phyloP scores from a whole-genome alignment of 2,113 vertebrate species.

The Cervus canadensis region DNA sequence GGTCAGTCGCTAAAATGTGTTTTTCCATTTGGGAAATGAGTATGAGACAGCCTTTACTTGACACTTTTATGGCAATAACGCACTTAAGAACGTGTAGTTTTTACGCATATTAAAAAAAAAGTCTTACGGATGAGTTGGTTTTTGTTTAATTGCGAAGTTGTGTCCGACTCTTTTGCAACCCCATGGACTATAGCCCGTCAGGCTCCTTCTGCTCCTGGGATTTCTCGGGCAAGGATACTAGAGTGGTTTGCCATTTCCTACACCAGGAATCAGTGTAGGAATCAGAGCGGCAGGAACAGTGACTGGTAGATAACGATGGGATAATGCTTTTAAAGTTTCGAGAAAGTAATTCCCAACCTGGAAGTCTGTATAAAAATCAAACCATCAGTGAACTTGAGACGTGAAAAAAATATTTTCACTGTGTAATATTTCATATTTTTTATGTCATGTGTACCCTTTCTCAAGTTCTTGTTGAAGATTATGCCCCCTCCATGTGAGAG shows the following conservation, averaged over 20 bases:
- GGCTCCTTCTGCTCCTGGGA: neutral
- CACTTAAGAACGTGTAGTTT: neutral
- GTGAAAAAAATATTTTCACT: neutral
- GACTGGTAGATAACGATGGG: neutral
- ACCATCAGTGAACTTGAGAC: neutral
- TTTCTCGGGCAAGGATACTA: neutral
- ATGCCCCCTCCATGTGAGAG: neutral
- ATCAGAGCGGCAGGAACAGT: neutral
- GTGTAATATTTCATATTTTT: neutral
- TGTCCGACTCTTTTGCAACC: neutral
- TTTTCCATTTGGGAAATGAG: neutral
- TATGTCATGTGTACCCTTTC: neutral
- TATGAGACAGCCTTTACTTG: neutral
- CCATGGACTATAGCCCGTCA: neutral
- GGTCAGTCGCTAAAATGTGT: slow-evolving; percentile 68
- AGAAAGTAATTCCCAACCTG: neutral
- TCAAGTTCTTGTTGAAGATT: neutral
- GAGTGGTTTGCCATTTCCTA: neutral
- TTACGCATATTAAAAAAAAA: neutral
- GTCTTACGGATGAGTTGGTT: neutral
- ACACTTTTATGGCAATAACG: neutral
- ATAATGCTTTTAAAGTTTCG: neutral
- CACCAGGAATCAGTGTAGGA: neutral
- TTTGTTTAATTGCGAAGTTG: neutral
- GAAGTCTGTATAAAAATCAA: neutral